A percentile compares a stretch with the other conserved stretches of the same genome.
Evolutionary conservation across 2,888 invertebrate species (phyloP).

Genomic region (Lathronympha strigana): DNA sequence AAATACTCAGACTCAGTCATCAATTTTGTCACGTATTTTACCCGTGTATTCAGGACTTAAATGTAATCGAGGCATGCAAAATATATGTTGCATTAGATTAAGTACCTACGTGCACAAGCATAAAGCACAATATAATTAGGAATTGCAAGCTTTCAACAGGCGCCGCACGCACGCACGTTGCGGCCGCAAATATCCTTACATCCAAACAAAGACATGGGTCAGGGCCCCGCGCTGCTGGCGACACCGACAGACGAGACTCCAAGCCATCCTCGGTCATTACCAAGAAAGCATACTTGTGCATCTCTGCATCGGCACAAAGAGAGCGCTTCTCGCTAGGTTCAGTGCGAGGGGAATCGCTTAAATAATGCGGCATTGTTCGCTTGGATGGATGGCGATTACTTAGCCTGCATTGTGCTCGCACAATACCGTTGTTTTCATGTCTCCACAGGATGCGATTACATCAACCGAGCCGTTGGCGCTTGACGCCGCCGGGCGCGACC

Average conservation of each 20-base stretch:
- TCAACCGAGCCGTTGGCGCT: conserved; percentile 28
- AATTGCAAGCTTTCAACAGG: neutral
- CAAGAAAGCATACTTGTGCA: neutral
- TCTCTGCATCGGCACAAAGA: conserved; percentile 15
- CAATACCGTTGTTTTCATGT: conserved; percentile 30
- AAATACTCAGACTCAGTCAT: neutral
- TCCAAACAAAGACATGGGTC: conserved; percentile 18
- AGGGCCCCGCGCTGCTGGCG: neutral
- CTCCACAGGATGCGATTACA: conserved; percentile 38
- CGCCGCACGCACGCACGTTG: neutral
- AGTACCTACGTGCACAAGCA: neutral
- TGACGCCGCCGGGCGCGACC: conserved; percentile 21
- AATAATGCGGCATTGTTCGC: conserved; percentile 27
- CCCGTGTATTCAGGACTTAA: neutral
- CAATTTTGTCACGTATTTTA: neutral
- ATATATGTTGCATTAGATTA: conserved; percentile 1
- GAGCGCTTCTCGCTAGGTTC: conserved; percentile 16
- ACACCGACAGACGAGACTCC: neutral
- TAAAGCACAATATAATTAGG: neutral
- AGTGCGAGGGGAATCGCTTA: conserved; percentile 6
- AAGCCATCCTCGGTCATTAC: too few relatives aligned
- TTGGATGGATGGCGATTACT: conserved; percentile 19
- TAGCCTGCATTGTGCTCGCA: conserved; percentile 20
- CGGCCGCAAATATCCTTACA: neutral
- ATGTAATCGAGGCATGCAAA: neutral